A percentile compares a stretch with the other conserved stretches of the same genome.
Conservation (phyloP, 2,888 invertebrate species). For the Eristalis tenax region DNA sequence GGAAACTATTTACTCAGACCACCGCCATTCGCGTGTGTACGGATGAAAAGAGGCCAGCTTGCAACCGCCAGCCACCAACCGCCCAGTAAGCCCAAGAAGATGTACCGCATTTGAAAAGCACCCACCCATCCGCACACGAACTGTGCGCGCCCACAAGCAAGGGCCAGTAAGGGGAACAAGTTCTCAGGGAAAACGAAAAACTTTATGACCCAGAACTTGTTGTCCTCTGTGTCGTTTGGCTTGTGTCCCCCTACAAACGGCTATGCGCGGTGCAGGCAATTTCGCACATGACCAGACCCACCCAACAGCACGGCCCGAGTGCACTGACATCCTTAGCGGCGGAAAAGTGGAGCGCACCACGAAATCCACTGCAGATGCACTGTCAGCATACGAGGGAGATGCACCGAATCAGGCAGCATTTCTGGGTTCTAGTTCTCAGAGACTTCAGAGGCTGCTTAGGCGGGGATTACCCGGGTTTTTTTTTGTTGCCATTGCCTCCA, state of each 20-base stretch:
- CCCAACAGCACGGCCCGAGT: constrained; percentile 8
- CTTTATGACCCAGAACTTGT: constrained; percentile 54
- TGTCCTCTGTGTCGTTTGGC: constrained; percentile 16
- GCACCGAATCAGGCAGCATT: not conserved
- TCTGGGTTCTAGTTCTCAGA: not conserved
- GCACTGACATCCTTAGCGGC: constrained; percentile 1
- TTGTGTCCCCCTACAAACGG: constrained; percentile 2
- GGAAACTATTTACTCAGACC: constrained; percentile 23
- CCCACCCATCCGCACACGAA: not conserved
- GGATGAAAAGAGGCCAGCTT: constrained; percentile 11
- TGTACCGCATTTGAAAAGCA: not conserved
- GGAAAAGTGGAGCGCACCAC: constrained; percentile 13
- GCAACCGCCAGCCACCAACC: not conserved
- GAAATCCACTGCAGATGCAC: constrained; percentile 9
- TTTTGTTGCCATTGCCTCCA: not conserved
- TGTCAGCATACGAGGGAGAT: constrained; percentile 4
- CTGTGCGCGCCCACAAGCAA: not conserved
- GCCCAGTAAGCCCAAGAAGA: not conserved
- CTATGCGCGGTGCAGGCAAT: constrained; percentile 17
- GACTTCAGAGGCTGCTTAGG: not conserved
- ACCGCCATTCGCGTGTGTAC: not conserved
- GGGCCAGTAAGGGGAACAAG: not conserved
- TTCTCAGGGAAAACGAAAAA: constrained; percentile 12
- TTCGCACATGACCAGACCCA: constrained; percentile 38
- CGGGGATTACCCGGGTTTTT: not conserved